phyloP scores from a whole-genome alignment of 2,113 vertebrate genomes.

The Datnioides undecimradiatus region DNA sequence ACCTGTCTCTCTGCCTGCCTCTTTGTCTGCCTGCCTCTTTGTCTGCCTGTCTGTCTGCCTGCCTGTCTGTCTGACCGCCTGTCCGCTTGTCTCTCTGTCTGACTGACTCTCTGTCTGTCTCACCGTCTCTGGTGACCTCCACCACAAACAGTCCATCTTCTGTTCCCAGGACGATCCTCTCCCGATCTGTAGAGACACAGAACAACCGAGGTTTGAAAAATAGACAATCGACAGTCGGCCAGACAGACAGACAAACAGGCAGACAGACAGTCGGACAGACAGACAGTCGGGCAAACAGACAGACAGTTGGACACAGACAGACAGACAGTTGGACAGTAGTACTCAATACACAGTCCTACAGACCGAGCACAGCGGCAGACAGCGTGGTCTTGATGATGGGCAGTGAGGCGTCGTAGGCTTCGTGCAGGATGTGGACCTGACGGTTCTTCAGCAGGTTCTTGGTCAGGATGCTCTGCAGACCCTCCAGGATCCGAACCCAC shows the following conservation, averaged over 20 bases:
- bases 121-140: slow-evolving; percentile 95
- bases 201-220: no score
- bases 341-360: background rate
- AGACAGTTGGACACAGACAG: background rate
- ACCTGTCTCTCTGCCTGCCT: slow-evolving; percentile 5
- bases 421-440: slow-evolving; percentile 90
- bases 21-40: background rate
- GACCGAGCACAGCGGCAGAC: slow-evolving; percentile 92
- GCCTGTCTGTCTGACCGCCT: no score
- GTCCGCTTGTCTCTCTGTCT: no score
- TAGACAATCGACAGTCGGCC: no score
- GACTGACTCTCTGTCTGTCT: slow-evolving; percentile 33
- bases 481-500: slow-evolving; percentile 96
- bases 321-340: background rate
- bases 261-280: background rate
- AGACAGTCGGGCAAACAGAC: background rate
- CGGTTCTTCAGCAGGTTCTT: slow-evolving; percentile 92
- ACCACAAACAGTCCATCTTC: slow-evolving; percentile 97
- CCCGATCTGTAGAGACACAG: slow-evolving; percentile 86
- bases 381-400: slow-evolving; percentile 93
- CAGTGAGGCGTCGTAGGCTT: slow-evolving; percentile 95
- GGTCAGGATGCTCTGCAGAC: slow-evolving; percentile 91
- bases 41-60: slow-evolving; percentile 28
- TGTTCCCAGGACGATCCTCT: slow-evolving; percentile 92
- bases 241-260: background rate